Percentiles rank a stretch among this genome's conserved stretches.
Conservation (phyloP, 1,140 invertebrate genomes). For the fruit fly (Drosophila melanogaster) region DNA sequence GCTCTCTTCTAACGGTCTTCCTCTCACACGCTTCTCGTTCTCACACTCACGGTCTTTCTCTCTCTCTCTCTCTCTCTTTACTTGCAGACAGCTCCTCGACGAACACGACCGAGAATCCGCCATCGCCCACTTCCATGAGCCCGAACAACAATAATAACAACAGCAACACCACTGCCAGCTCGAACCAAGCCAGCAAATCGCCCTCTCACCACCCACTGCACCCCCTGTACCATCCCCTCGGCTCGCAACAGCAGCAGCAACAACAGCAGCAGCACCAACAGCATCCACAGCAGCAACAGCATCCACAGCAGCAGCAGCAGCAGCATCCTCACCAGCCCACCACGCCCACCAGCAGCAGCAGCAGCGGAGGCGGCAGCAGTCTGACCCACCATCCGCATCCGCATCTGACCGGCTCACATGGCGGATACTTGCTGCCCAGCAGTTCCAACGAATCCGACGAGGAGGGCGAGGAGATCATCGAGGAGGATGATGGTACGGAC, state of each 20-base stretch:
- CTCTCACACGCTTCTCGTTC: constrained; percentile 64
- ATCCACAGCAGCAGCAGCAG: constrained; percentile 60
- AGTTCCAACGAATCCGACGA: constrained; percentile 88
- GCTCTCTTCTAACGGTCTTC: constrained; percentile 36
- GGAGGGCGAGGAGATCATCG: constrained; percentile 86
- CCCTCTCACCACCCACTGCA: constrained; percentile 57
- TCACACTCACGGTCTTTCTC: constrained; percentile 48
- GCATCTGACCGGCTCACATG: constrained; percentile 70
- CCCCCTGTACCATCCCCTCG: constrained; percentile 84
- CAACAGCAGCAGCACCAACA: constrained; percentile 85
- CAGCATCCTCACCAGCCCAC: constrained; percentile 86
- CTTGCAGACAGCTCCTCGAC: constrained; percentile 89
- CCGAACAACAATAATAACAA: constrained; percentile 60
- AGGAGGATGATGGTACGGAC: constrained; percentile 87
- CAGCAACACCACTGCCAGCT: constrained; percentile 58
- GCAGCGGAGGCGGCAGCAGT: constrained; percentile 59
- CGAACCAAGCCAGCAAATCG: constrained; percentile 59
- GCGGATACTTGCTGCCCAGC: constrained; percentile 82
- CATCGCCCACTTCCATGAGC: constrained; percentile 81
- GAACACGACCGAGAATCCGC: constrained; percentile 84
- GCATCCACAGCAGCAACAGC: constrained; percentile 83
- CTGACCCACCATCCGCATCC: constrained; percentile 58
- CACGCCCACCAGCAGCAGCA: constrained; percentile 84
- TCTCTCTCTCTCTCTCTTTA: constrained; percentile 57
- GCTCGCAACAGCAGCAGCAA: constrained; percentile 69